Evolutionary conservation across 2,888 invertebrate genomes (phyloP).

Genomic region (Sicus ferrugineus): DNA sequence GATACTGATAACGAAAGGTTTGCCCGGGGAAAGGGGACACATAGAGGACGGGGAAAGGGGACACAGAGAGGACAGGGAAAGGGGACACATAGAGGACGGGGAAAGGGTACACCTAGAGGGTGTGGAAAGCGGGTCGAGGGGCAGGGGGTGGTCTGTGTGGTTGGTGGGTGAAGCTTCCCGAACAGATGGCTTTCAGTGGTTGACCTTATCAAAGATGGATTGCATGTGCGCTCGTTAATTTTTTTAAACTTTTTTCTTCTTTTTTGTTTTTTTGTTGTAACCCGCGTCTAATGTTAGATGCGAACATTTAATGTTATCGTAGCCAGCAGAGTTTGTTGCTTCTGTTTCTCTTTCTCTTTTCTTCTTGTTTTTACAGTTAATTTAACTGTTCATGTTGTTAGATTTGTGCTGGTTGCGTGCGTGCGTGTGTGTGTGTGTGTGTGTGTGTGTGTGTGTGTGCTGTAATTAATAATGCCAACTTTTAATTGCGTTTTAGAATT

Average conservation of each 20-base stretch:
- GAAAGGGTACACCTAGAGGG: not conserved
- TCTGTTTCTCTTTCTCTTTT: too few relatives aligned
- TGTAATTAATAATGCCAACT: constrained; percentile 25
- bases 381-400: not conserved
- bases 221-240: constrained; percentile 4
- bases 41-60: not conserved
- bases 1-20: constrained; percentile 1
- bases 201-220: not conserved
- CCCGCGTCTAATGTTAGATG: constrained; percentile 7
- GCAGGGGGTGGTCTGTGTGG: constrained; percentile 1
- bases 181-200: too few relatives aligned
- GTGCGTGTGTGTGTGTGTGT: not conserved
- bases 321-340: not conserved
- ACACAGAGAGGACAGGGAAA: not conserved
- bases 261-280: not conserved
- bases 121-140: not conserved
- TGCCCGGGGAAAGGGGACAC: too few relatives aligned
- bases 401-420: too few relatives aligned
- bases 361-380: not conserved
- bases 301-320: not conserved
- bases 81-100: not conserved
- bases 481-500: constrained; percentile 23
- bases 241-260: too few relatives aligned
- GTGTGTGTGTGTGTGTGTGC: not conserved
- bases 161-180: too few relatives aligned